Evolutionary conservation across 1,140 invertebrate genomes (phyloP), one percentile per base, ranked within the genome.

Genomic region (Cyphomyrmex costatus): DNA sequence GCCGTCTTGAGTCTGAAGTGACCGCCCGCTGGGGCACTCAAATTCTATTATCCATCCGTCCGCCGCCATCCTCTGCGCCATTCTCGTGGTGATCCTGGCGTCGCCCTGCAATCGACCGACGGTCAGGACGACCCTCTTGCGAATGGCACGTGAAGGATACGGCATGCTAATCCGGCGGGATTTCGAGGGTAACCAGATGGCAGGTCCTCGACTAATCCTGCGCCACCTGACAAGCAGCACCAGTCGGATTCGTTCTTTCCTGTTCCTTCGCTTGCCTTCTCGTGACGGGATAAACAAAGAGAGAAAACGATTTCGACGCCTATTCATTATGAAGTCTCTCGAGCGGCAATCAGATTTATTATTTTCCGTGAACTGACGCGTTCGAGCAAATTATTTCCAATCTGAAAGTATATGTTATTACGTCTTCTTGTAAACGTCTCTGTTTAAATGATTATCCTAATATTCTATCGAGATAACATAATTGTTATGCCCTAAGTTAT

Each of bases 161-260:
- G 86, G 70, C 68, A 88, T 76, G 85, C 77, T 91, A 91, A 91
- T 91, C 90, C 90, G 76, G 46, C 53, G 56, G 83, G 80, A 80
- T 51, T 53, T 86, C 78, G 53, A 80, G 63, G 84, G 84, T 83
- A 86, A 89, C 89, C 91, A 92, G 91, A 92, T 92, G 91, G 91
- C 90, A 83, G 71, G 89, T 92, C 87, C 86, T 91, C 89, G 89
- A 90, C 90, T 92, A 92, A 92, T 92, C 88, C 89, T 60, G 46
- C 78, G 87, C 88, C 88, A 86, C 89, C 88, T 92, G 91, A 92
- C 91, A 89, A 89, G 79, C 86, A 77, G 68, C 56, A 16, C 76
- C 53, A 74, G 60, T 76, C 53, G 61, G 70, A 63, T 76, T 73
- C 49, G 74, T 68, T 30, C 71, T 73, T 68, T 86, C 80, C 78